Percentiles rank a stretch among this genome's conserved stretches.
These are phyloP conservation scores for Antechinus stuartii DNA, from an alignment of 2,113 vertebrate species.

Conservation along the genomic window DNA sequence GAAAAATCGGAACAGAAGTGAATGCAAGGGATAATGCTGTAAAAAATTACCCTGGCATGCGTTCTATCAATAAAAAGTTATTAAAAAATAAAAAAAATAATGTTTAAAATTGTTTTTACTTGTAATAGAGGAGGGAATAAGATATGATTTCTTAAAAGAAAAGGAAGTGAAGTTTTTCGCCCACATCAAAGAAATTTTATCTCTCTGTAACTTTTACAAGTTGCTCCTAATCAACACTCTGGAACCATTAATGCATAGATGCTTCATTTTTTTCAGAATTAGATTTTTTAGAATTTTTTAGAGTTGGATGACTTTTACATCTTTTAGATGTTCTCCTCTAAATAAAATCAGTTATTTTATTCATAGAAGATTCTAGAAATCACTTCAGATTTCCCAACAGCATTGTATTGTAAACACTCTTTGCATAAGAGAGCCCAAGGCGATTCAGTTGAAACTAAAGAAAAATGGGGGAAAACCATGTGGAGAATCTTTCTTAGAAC, in stretches of 20 bases:
- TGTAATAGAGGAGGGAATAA: background rate
- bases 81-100: too few relatives aligned
- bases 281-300: background rate
- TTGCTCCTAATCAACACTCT: background rate
- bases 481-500: background rate
- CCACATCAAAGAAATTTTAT: background rate
- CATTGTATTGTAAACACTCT: background rate
- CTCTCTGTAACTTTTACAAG: background rate
- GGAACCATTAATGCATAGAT: background rate
- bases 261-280: conserved; percentile 17
- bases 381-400: conserved; percentile 29
- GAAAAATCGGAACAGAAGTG: too few relatives aligned
- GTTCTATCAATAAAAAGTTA: too few relatives aligned
- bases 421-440: conserved; percentile 20
- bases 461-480: conserved; percentile 8
- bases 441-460: background rate
- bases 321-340: background rate
- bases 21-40: too few relatives aligned
- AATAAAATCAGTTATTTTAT: conserved; percentile 1
- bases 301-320: too few relatives aligned
- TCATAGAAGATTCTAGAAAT: conserved; percentile 38
- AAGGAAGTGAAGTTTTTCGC: background rate
- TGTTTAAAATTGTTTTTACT: background rate
- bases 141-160: background rate
- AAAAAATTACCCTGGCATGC: too few relatives aligned